Percentiles rank a stretch among this genome's conserved stretches.
Evolutionary conservation across 2,888 invertebrate species (phyloP).

Genomic region (Iphiclides podalirius): DNA sequence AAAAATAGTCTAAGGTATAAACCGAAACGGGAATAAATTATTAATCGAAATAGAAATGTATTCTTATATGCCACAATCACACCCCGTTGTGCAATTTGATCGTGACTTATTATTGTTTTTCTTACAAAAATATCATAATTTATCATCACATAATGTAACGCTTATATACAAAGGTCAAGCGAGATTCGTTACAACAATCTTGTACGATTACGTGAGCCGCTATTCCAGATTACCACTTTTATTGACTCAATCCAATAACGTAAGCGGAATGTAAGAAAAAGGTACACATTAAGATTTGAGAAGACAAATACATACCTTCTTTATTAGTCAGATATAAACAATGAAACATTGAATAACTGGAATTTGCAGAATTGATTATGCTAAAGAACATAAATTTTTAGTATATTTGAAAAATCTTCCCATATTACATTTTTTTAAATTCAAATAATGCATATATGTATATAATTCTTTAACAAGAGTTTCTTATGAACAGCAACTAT

Average conservation of each 20-base stretch:
- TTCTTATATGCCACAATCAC: constrained; percentile 13
- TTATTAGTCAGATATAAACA: too few species aligned
- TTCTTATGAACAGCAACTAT: too few species aligned
- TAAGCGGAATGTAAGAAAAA: too few species aligned
- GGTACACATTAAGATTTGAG: background rate
- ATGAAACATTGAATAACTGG: too few species aligned
- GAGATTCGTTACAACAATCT: constrained; percentile 33
- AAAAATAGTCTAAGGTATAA: background rate
- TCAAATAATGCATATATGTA: too few species aligned
- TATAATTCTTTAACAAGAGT: too few species aligned
- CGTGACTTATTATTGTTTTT: constrained; percentile 14
- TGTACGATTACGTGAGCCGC: constrained; percentile 8
- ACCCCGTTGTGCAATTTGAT: background rate
- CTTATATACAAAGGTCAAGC: constrained; percentile 32
- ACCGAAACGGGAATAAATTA: background rate
- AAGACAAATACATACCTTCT: background rate
- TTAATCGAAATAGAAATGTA: constrained; percentile 22
- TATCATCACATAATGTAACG: constrained; percentile 27
- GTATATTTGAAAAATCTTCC: constrained; percentile 13
- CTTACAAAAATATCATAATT: constrained; percentile 39
- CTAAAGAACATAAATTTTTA: too few species aligned
- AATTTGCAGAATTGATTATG: too few species aligned
- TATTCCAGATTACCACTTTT: constrained; percentile 19
- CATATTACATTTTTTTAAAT: too few species aligned
- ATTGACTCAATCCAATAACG: constrained; percentile 34